Percentiles rank a stretch among this genome's conserved stretches.
Evolutionary conservation across 2,888 invertebrate genomes (phyloP).

Genomic region (Platynereis dumerilii): DNA sequence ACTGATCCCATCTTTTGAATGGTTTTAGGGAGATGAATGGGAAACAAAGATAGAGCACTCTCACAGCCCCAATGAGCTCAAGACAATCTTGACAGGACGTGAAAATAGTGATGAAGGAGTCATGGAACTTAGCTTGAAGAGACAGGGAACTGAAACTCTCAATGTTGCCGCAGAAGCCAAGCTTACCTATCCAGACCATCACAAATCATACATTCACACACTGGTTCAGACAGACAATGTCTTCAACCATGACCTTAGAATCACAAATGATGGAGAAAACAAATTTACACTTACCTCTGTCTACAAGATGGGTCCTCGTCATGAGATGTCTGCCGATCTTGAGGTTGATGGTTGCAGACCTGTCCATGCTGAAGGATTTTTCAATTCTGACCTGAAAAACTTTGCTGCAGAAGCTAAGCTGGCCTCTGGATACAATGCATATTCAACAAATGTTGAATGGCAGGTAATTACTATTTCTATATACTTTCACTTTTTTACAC

Average conservation of each 20-base stretch:
- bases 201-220: slow-evolving; percentile 10
- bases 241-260: slow-evolving; percentile 10
- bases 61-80: slow-evolving; percentile 22
- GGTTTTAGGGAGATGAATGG: slow-evolving; percentile 24
- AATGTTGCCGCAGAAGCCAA: slow-evolving; percentile 12
- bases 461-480: background rate
- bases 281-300: slow-evolving; percentile 9
- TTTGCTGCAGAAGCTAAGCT: slow-evolving; percentile 9
- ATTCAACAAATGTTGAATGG: slow-evolving; percentile 14
- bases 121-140: slow-evolving; percentile 26
- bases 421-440: background rate
- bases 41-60: slow-evolving; percentile 26
- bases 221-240: slow-evolving; percentile 8
- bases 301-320: slow-evolving; percentile 13
- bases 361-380: slow-evolving; percentile 6
- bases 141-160: slow-evolving; percentile 26
- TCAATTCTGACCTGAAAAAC: slow-evolving; percentile 15
- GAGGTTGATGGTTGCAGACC: background rate
- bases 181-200: slow-evolving; percentile 5
- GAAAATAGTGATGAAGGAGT: slow-evolving; percentile 9
- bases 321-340: slow-evolving; percentile 12
- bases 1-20: background rate
- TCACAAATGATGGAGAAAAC: background rate
- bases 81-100: slow-evolving; percentile 19
- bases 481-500: too few species aligned